phyloP scores from a whole-genome alignment of 2,888 invertebrate species.

The Chrysolina oricalcia region DNA sequence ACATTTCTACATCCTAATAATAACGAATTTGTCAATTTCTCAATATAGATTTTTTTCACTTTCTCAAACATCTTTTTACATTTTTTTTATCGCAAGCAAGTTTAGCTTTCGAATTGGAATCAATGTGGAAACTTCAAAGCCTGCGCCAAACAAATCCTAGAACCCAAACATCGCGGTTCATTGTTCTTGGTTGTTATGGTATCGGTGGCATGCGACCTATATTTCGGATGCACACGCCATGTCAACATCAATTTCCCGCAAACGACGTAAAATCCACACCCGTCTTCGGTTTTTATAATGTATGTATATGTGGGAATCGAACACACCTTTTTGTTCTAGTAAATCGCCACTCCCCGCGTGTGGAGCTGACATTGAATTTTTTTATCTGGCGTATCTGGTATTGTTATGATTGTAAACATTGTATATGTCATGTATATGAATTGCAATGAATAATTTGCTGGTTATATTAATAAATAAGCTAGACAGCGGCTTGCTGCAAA shows the following conservation, averaged over 20 bases:
- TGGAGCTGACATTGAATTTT: conserved; percentile 21
- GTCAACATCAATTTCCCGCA: conserved; percentile 28
- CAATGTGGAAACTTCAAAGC: background rate
- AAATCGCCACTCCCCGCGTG: conserved; percentile 13
- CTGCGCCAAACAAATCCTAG: background rate
- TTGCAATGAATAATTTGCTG: conserved; percentile 7
- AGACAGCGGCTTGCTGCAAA: background rate
- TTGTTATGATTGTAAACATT: conserved; percentile 10
- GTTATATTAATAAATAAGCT: background rate
- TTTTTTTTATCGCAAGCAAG: too few relatives aligned
- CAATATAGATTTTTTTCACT: too few relatives aligned
- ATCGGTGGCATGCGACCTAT: conserved; percentile 19
- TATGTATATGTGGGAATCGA: conserved; percentile 24
- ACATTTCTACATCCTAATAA: too few relatives aligned
- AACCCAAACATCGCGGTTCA: conserved; percentile 8
- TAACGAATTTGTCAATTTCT: too few relatives aligned
- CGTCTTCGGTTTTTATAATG: conserved; percentile 19
- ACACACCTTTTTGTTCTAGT: conserved; percentile 19
- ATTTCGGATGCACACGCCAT: conserved; percentile 31
- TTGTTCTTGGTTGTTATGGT: conserved; percentile 21
- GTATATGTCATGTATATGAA: conserved; percentile 22
- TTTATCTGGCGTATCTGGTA: background rate
- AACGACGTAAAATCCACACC: conserved; percentile 29
- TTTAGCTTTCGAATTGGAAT: too few relatives aligned
- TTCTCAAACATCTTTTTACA: too few relatives aligned